Conservation (phyloP, 1,140 invertebrate species). For the Hylyphantes graminicola region DNA sequence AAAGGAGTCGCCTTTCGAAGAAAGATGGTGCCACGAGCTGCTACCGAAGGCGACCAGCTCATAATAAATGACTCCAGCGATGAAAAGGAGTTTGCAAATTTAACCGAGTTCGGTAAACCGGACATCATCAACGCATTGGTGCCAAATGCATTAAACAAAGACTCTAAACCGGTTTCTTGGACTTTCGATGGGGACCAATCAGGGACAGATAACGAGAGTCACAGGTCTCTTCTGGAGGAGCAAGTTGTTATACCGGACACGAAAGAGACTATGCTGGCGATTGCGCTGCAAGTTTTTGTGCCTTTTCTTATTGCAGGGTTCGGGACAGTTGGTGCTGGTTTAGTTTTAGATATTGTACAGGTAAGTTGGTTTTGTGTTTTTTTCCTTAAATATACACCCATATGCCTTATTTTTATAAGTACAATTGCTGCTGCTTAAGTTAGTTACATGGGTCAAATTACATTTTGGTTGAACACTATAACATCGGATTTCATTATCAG, state of each 20-base stretch:
- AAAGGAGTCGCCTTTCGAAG: slow-evolving; percentile 34
- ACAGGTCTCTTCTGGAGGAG: slow-evolving; percentile 38
- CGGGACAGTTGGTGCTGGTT: slow-evolving; percentile 71
- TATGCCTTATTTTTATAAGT: not conserved
- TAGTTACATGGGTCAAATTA: too few relatives aligned
- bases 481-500: too few relatives aligned
- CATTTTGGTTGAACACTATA: too few relatives aligned
- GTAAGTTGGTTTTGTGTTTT: slow-evolving; percentile 51
- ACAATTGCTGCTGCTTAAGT: not conserved
- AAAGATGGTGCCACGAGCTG: slow-evolving; percentile 56
- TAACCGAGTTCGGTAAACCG: slow-evolving; percentile 7
- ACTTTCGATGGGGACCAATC: slow-evolving; percentile 27
- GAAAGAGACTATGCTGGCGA: slow-evolving; percentile 60
- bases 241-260: slow-evolving; percentile 23
- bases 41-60: slow-evolving; percentile 11
- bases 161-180: slow-evolving; percentile 23
- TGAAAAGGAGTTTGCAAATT: not conserved
- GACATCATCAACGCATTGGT: not conserved
- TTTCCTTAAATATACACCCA: not conserved
- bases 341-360: slow-evolving; percentile 70
- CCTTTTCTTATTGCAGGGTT: slow-evolving; percentile 72
- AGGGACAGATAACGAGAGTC: slow-evolving; percentile 18
- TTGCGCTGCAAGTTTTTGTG: slow-evolving; percentile 69
- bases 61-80: slow-evolving; percentile 3
- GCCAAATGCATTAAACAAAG: slow-evolving; percentile 23